Base-by-base conservation (phyloP, 1,140 invertebrate species). In the Drosophila bipectinata region DNA sequence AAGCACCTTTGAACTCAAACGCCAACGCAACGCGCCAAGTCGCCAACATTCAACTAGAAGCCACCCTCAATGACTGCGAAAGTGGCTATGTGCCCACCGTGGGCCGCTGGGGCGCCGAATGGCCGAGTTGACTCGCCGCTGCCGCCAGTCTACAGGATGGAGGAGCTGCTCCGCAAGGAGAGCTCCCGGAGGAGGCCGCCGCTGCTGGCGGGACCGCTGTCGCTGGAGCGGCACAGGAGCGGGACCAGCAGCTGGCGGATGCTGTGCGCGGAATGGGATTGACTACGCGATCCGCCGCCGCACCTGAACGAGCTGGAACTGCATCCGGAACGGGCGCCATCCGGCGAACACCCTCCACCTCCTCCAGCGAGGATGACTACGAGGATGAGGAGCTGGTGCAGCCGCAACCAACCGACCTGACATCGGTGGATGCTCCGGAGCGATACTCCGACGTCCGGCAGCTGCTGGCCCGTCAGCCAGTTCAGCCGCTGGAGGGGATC, bases 121-220 rank as follows among this genome's bases (percentile, higher is more conserved):
- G 96, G 96, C 96, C 96, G 93, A 97, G 96, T 97, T 97, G 96
- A 97, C 96, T 97, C 96, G 95, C 93, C 93, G 93, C 75, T 54
- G 72, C 55, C 14, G 30, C 53, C 48, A 64, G 45, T 56, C 41
- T 49, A 92, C 61, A 69, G 69, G 69, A 88, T 55, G 83, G 67
- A 26, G 77, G 48, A 24, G 52, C 56, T 44, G 54, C 8, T 28
- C 1, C 4, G 7, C 74, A 53, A n/a, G 56, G 52, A 30, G 39
- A 62, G 15, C 72, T 39, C 15, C 47, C 9, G 15, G 58, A 54
- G 30, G 60, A 18, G 54, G 51, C 41, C 57, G 58, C 61, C 41
- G 15, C 47, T 21, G 59, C 54, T n/a, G 47, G 10, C 28, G 54
- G 41, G 55, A 60, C 26, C 41, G 76, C 9, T 44, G 15, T 41